These are phyloP conservation scores for Oreochromis mossambicus DNA, from an alignment of 2,797 vertebrate species.

Conservation along the genomic window DNA sequence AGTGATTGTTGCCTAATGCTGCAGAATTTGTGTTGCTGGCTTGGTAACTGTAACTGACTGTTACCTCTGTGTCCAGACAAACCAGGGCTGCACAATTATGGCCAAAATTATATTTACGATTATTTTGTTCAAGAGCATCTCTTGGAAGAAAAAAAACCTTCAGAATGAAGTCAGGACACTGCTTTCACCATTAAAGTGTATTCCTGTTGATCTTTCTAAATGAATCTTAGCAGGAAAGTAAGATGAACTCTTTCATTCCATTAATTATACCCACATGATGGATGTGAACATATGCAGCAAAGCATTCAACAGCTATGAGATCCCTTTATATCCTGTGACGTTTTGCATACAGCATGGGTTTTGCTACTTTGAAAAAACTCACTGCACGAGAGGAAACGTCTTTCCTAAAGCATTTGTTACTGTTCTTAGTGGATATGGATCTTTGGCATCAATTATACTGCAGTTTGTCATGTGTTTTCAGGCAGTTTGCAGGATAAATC, in stretches of 20 bases:
- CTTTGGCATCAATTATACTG: background rate
- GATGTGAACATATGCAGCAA: background rate
- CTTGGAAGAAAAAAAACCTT: background rate
- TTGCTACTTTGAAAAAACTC: too few relatives aligned
- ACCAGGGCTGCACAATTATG: background rate
- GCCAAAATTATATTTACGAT: background rate
- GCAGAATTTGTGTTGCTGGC: background rate
- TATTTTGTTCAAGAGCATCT: background rate
- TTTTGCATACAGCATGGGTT: background rate
- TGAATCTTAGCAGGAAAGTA: background rate
- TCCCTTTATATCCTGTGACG: fast-evolving
- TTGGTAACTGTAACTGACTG: background rate
- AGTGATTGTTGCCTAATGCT: background rate
- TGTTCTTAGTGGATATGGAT: background rate
- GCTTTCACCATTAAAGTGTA: background rate
- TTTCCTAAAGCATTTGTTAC: background rate
- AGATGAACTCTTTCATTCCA: background rate
- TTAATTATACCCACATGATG: background rate
- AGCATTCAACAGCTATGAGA: background rate
- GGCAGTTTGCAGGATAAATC: background rate
- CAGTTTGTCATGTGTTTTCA: background rate
- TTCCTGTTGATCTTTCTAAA: background rate
- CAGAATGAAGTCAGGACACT: background rate
- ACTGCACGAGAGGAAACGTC: background rate
- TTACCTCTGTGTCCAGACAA: background rate